phyloP scores from a whole-genome alignment of 1,140 invertebrate species.

The Papilio machaon region DNA sequence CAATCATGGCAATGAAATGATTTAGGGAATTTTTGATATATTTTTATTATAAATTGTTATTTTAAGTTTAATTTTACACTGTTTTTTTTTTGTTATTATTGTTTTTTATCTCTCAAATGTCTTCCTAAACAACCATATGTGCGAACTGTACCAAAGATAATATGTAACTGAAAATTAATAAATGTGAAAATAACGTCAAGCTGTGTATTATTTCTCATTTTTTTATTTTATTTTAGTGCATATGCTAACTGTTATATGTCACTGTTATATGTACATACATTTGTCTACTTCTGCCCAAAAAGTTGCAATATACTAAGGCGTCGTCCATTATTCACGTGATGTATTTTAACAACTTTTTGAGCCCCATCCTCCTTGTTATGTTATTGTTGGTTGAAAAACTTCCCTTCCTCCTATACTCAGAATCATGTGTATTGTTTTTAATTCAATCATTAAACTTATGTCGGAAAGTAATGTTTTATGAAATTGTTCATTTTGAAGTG shows the following conservation, averaged over 20 bases:
- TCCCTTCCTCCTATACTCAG: too few species aligned
- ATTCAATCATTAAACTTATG: too few species aligned
- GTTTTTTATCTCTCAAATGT: slow-evolving; percentile 26
- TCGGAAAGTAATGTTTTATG: too few species aligned
- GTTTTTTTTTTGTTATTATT: slow-evolving; percentile 36
- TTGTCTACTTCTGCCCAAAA: not conserved
- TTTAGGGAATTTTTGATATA: not conserved
- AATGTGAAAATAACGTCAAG: slow-evolving; percentile 10
- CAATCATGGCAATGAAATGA: not conserved
- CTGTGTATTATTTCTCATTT: not conserved
- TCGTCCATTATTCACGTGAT: too few species aligned
- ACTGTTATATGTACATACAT: not conserved
- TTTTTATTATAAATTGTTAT: slow-evolving; percentile 19
- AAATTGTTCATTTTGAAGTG: too few species aligned
- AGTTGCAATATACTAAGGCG: not conserved
- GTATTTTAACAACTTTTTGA: too few species aligned
- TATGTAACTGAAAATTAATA: slow-evolving; percentile 35
- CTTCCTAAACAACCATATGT: slow-evolving; percentile 37
- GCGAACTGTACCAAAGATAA: slow-evolving; percentile 39
- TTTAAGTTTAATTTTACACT: slow-evolving; percentile 35
- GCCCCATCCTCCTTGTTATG: too few species aligned
- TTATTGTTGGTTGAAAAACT: too few species aligned
- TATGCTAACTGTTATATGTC: not conserved
- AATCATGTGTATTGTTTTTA: too few species aligned
- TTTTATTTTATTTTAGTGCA: not conserved